Evolutionary conservation across 2,888 invertebrate species (phyloP).

Genomic region (Oeneis ivallda): DNA sequence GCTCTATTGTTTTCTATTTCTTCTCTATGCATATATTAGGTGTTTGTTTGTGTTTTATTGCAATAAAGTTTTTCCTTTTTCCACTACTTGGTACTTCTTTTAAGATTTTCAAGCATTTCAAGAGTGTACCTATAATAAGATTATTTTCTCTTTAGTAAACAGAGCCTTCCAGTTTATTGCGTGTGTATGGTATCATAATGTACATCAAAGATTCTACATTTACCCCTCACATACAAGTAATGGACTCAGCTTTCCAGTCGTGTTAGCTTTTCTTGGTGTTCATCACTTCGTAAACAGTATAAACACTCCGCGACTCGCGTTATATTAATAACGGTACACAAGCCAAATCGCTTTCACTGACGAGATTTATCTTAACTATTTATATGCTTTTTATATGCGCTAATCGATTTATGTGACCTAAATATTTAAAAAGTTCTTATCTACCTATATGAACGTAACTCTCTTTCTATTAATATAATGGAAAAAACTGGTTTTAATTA

Average conservation of each 20-base stretch:
- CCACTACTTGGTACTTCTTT: no score
- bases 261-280: slow-evolving; percentile 1
- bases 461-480: no score
- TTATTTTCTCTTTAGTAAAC: no score
- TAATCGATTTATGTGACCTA: slow-evolving; percentile 22
- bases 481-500: not conserved
- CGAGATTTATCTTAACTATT: slow-evolving; percentile 41
- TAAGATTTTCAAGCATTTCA: no score
- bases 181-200: slow-evolving; percentile 1
- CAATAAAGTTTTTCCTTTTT: no score
- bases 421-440: no score
- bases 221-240: not conserved
- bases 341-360: slow-evolving; percentile 74
- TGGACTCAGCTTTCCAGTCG: slow-evolving; percentile 2
- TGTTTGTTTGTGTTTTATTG: no score
- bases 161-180: no score
- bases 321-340: slow-evolving; percentile 62
- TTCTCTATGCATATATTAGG: no score
- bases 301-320: slow-evolving; percentile 31
- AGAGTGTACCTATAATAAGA: no score
- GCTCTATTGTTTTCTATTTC: no score
- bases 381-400: slow-evolving; percentile 34
- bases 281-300: slow-evolving; percentile 3
- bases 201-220: not conserved
- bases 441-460: no score